Conservation (phyloP, 2,888 invertebrate species). For the Parnassius orleans region DNA sequence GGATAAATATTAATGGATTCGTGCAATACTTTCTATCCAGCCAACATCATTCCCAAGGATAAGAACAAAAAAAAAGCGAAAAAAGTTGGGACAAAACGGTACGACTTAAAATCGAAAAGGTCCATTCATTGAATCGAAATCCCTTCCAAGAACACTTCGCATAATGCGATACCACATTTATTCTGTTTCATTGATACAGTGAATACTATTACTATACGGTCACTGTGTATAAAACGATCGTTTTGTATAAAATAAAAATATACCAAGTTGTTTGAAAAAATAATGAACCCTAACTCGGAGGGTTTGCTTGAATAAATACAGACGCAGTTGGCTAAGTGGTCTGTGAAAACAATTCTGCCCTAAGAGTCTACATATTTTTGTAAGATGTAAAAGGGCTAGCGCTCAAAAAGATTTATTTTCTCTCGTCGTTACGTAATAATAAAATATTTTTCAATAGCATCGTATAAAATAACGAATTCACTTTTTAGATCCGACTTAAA, state of each 20-base stretch:
- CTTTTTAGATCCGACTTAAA: no score
- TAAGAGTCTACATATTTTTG: neutral
- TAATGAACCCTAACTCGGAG: constrained; percentile 6
- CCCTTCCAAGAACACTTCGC: constrained; percentile 54
- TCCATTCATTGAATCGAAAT: constrained; percentile 58
- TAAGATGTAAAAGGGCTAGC: neutral
- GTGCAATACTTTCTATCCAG: neutral
- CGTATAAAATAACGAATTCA: no score
- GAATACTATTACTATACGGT: constrained; percentile 18
- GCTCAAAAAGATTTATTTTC: no score
- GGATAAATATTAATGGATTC: no score
- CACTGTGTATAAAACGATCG: constrained; percentile 6
- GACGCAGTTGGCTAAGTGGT: constrained; percentile 7
- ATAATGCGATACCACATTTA: constrained; percentile 63
- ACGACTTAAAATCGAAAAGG: constrained; percentile 37
- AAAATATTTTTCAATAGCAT: no score
- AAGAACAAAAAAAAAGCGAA: neutral
- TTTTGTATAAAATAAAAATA: constrained; percentile 18
- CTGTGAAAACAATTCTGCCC: constrained; percentile 17
- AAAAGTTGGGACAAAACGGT: constrained; percentile 15
- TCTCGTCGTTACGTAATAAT: no score
- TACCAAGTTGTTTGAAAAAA: constrained; percentile 17
- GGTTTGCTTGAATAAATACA: constrained; percentile 11
- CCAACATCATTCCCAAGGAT: constrained; percentile 9
- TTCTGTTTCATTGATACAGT: constrained; percentile 59